These are phyloP conservation scores for Dolichoris vasculosae DNA, from an alignment of 1,140 invertebrate species.

Conservation along the genomic window DNA sequence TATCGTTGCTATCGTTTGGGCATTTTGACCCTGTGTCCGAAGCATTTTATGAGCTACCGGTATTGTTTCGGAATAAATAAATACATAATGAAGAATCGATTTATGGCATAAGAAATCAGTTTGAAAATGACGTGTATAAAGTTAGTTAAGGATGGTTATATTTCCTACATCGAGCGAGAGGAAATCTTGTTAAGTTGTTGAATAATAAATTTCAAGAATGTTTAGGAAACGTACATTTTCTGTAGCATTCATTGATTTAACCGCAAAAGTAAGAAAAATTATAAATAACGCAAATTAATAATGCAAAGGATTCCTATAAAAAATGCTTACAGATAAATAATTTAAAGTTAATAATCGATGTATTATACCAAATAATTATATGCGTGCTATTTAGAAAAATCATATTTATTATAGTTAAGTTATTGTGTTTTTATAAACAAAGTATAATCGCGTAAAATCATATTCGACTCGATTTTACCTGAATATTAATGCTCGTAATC, in stretches of 20 bases:
- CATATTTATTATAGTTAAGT: too few species aligned
- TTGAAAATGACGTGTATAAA: neutral
- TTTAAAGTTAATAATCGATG: too few species aligned
- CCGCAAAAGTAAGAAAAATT: neutral
- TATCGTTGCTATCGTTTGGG: neutral
- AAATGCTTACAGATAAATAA: too few species aligned
- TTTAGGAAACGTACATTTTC: neutral
- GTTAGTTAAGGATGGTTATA: neutral
- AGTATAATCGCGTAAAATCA: neutral
- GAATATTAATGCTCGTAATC: neutral
- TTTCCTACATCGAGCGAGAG: neutral
- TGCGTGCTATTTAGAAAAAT: too few species aligned
- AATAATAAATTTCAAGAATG: neutral
- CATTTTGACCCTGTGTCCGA: neutral
- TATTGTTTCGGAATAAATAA: neutral
- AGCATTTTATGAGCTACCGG: neutral
- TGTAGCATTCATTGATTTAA: neutral
- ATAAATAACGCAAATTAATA: too few species aligned
- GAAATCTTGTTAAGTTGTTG: neutral
- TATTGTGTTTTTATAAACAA: neutral
- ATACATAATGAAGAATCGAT: neutral
- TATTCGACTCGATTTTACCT: neutral
- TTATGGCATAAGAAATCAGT: conserved; percentile 4
- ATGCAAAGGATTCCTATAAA: too few species aligned
- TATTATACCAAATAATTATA: too few species aligned